phyloP scores from a whole-genome alignment of 2,797 vertebrate species.

The Channallabes apus region DNA sequence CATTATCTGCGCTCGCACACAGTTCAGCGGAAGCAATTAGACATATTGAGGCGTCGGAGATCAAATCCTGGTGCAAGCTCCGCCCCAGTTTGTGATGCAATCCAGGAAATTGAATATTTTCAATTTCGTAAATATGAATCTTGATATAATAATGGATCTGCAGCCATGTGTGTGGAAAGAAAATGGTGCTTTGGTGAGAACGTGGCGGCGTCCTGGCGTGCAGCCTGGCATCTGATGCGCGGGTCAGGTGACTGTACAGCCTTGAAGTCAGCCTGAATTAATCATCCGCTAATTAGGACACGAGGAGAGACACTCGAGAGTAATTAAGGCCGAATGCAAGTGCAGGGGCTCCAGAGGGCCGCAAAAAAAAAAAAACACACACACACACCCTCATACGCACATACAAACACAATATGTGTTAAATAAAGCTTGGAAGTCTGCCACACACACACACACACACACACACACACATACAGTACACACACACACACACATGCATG shows the following conservation, averaged over 20 bases:
- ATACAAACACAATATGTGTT: slow-evolving; percentile 9
- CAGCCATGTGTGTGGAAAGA: not conserved
- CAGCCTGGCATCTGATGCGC: slow-evolving; percentile 5
- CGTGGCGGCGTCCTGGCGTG: not conserved
- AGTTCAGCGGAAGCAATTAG: slow-evolving; percentile 10
- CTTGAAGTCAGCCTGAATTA: slow-evolving; percentile 18
- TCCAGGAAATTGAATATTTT: not conserved
- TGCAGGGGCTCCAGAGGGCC: not conserved
- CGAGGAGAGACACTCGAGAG: slow-evolving; percentile 7
- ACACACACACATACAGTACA: not conserved
- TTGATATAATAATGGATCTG: not conserved
- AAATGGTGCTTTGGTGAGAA: not conserved
- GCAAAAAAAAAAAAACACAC: not conserved
- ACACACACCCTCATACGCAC: slow-evolving; percentile 19
- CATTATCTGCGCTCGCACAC: slow-evolving; percentile 2
- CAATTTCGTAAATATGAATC: not conserved
- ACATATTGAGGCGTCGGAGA: not conserved
- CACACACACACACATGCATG: slow-evolving; percentile 6
- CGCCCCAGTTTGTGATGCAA: not conserved
- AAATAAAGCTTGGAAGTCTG: not conserved
- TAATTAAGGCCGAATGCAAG: slow-evolving; percentile 22
- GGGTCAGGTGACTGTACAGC: not conserved
- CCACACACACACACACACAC: not conserved
- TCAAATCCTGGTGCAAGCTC: not conserved
- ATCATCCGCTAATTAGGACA: slow-evolving; percentile 34